phyloP scores from a whole-genome alignment of 2,113 vertebrate genomes.

The Sigmodon hispidus region DNA sequence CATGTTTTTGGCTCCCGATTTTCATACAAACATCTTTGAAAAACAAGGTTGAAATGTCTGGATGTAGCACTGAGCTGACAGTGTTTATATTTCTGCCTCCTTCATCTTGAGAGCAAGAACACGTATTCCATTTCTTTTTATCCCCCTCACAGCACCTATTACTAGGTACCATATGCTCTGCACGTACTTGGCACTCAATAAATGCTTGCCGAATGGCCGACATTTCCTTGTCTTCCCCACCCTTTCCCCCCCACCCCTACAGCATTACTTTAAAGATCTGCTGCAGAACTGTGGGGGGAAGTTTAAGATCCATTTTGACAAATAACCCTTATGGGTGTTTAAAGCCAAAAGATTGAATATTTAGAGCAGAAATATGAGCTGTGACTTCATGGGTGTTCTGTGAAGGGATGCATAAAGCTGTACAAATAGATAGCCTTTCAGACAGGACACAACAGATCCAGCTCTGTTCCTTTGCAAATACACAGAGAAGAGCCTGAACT shows the following conservation, averaged over 20 bases:
- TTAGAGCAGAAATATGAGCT: constrained; percentile 83
- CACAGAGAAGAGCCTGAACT: constrained; percentile 65
- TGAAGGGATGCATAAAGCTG: constrained; percentile 79
- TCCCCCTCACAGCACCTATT: constrained; percentile 65
- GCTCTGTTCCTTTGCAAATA: constrained; percentile 72
- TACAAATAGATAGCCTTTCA: constrained; percentile 79
- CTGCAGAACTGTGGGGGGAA: constrained; percentile 61
- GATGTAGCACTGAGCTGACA: constrained; percentile 14
- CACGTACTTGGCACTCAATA: constrained; percentile 78
- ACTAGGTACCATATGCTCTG: constrained; percentile 76
- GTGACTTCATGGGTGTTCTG: constrained; percentile 82
- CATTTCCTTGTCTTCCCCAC: constrained; percentile 60
- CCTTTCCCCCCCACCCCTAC: constrained; percentile 61
- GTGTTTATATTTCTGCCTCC: constrained; percentile 51
- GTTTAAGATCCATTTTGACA: constrained; percentile 79
- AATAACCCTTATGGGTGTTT: constrained; percentile 80
- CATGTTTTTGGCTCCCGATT: neutral
- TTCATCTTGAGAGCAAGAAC: constrained; percentile 65
- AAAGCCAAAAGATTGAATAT: constrained; percentile 81
- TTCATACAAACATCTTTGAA: constrained; percentile 41
- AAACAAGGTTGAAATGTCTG: constrained; percentile 62
- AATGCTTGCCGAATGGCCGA: constrained; percentile 73
- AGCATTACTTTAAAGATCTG: constrained; percentile 70
- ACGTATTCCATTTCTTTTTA: constrained; percentile 60
- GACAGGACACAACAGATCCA: constrained; percentile 73